Evolutionary conservation across 1,140 invertebrate species (phyloP), one percentile per base, ranked within the genome.

Genomic region (Mactra quadrangularis): DNA sequence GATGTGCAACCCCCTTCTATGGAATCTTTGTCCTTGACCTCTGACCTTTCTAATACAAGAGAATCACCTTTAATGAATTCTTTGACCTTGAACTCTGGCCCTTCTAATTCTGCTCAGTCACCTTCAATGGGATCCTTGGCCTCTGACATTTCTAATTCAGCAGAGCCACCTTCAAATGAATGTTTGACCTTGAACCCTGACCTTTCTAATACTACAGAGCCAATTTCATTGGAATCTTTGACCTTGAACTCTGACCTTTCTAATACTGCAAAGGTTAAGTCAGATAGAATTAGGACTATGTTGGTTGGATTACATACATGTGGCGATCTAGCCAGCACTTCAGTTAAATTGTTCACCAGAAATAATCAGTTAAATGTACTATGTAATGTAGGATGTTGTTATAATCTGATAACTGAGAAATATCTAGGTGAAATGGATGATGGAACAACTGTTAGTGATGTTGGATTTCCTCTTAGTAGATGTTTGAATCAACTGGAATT

Each of bases 381-480:
- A 25, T 89, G 88, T 55, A 86, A 86, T 60, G 87, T 90, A 53
- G 86, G 88, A 13, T 90, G 89, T 60, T 90, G 89, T 82, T 90
- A 90, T 47, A 86, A 90, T 75, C 75, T 86, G n/a, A 35, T 90
- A 25, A 66, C 83, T 59, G 89, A 90, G 72, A 66, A 86, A 31
- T 82, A 60, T 35, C 35, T 45, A 27, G 7, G 27, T 29, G 45
- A 35, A 38, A 22, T 31, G 29, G 11, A 4, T 11, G 15, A 17
- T 31, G 70, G 55, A 7, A 19, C 4, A 27, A n/a, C n/a, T 6
- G n/a, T 7, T 7, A 19, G 19, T 9, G 41, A 31, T 0, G 22
- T 19, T 62, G 89, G 83, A 68, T 96, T 97, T 91, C 96, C 96
- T 15, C 92, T 97, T 90, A 96, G 96, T 82, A 68, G 93, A 11